These are phyloP conservation scores for Xenopus borealis DNA, from an alignment of 2,113 vertebrate species.

Conservation along the genomic window DNA sequence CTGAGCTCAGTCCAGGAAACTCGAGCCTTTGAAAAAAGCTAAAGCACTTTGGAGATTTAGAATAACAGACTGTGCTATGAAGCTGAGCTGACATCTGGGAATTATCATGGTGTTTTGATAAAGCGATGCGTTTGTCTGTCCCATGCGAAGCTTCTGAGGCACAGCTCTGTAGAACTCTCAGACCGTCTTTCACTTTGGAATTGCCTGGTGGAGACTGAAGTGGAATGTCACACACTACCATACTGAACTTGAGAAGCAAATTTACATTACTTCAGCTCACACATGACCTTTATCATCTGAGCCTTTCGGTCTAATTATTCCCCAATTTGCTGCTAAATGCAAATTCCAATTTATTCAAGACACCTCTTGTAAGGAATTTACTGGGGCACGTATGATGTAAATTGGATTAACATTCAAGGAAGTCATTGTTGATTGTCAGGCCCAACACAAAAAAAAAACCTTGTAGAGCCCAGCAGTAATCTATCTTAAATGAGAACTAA, in stretches of 20 bases:
- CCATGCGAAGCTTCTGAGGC: not conserved
- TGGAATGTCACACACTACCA: not conserved
- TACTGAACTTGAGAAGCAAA: not conserved
- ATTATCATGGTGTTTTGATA: constrained; percentile 11
- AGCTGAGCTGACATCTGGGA: constrained; percentile 24
- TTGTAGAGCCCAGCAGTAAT: too few relatives aligned
- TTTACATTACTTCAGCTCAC: too few relatives aligned
- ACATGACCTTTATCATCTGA: too few relatives aligned
- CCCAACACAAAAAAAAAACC: too few relatives aligned
- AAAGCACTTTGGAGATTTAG: constrained; percentile 13
- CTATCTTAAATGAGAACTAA: too few relatives aligned
- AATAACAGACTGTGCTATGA: constrained; percentile 28
- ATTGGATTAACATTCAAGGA: too few relatives aligned
- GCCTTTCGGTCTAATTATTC: too few relatives aligned
- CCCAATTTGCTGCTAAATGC: too few relatives aligned
- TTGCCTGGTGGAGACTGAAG: not conserved
- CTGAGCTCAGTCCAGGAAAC: constrained; percentile 26
- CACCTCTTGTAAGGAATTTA: too few relatives aligned
- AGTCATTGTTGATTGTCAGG: too few relatives aligned
- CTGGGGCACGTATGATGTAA: too few relatives aligned
- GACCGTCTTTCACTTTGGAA: not conserved
- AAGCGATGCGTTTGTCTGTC: constrained; percentile 20
- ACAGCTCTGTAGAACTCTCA: not conserved
- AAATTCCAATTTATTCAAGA: too few relatives aligned
- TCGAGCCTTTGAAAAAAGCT: not conserved